Evolutionary conservation across 2,113 vertebrate species (phyloP), one percentile per base, ranked within the genome.

Genomic region (Isurus oxyrinchus): DNA sequence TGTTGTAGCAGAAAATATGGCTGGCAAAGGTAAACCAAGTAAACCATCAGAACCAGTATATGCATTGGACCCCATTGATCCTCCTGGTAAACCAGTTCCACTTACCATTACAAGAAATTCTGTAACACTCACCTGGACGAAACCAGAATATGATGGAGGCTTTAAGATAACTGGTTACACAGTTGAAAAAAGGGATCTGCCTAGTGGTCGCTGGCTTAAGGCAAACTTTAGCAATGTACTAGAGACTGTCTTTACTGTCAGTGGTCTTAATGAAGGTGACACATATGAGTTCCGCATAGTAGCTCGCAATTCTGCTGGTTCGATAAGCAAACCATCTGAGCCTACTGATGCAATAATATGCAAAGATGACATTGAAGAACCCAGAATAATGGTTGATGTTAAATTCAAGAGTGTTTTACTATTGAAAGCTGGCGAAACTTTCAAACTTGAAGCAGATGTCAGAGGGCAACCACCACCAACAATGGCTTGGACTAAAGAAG

Each of bases 81-180:
- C 99, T 96, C 99, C 99, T 94, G 98, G 99, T 97, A 99, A 99
- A 96, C 99, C 99, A 0, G 66, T 98, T 96, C 98, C 99, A 96
- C 97, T 98, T 91, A 98, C 98, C 97, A 98, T 99, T 96, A 99
- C 98, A 90, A 99, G 99, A 97, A 99, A 99, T 97, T 98, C 98
- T 69, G 98, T 99, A 96, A 98, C 99, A 90, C 98, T 99, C 97
- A 98, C 98, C 97, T 99, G 99, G 99, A 98, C 98, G 96, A 99
- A 99, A 97, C 99, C 99, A 96, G 98, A 99, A 97, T 99, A 99
- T 96, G 99, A 99, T 96, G 99, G 99, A 97, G 99, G 99, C 63
- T 99, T 99, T 97, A 99, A 99, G 97, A 99, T 99, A 97, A 99
- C 99, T 96, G 99, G 99, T 96, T 99, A 99, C 81, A 98, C 98